These are phyloP conservation scores for Chymomyza fuscimana DNA, from an alignment of 2,888 invertebrate species.

Conservation along the genomic window DNA sequence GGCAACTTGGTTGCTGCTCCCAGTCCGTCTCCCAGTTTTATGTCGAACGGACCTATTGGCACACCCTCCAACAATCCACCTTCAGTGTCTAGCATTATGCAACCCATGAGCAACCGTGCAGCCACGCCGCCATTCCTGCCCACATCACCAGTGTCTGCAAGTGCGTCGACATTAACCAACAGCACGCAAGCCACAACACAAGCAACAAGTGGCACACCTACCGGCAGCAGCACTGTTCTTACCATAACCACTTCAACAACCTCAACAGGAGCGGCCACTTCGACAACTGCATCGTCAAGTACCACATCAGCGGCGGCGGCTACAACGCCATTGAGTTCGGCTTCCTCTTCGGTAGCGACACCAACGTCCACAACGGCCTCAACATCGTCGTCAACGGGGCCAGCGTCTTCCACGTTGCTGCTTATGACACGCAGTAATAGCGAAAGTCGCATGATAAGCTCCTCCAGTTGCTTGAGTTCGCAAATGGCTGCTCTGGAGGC, in stretches of 20 bases:
- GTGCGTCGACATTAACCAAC: constrained; percentile 53
- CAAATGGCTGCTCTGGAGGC: constrained; percentile 88
- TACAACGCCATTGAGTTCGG: constrained; percentile 55
- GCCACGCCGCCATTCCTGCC: constrained; percentile 80
- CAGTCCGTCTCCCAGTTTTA: constrained; percentile 80
- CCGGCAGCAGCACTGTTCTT: constrained; percentile 64
- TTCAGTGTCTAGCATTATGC: constrained; percentile 81
- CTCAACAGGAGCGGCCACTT: constrained; percentile 43
- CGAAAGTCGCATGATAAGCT: constrained; percentile 63
- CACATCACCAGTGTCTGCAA: constrained; percentile 70
- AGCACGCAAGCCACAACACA: constrained; percentile 71
- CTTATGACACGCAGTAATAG: constrained; percentile 35
- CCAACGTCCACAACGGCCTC: constrained; percentile 63
- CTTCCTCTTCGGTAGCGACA: constrained; percentile 51
- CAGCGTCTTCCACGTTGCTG: constrained; percentile 41
- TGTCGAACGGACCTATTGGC: constrained; percentile 80
- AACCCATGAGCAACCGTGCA: constrained; percentile 82
- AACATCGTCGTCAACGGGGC: constrained; percentile 39
- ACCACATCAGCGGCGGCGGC: constrained; percentile 64
- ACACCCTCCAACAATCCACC: constrained; percentile 83
- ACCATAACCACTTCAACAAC: constrained; percentile 29
- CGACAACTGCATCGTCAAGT: constrained; percentile 26
- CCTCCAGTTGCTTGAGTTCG: constrained; percentile 83
- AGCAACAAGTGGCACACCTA: constrained; percentile 58
- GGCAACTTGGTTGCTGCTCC: constrained; percentile 80